Percentiles rank a stretch among this genome's conserved stretches.
Conservation (phyloP, 2,797 vertebrate genomes). For the Erpetoichthys calabaricus region DNA sequence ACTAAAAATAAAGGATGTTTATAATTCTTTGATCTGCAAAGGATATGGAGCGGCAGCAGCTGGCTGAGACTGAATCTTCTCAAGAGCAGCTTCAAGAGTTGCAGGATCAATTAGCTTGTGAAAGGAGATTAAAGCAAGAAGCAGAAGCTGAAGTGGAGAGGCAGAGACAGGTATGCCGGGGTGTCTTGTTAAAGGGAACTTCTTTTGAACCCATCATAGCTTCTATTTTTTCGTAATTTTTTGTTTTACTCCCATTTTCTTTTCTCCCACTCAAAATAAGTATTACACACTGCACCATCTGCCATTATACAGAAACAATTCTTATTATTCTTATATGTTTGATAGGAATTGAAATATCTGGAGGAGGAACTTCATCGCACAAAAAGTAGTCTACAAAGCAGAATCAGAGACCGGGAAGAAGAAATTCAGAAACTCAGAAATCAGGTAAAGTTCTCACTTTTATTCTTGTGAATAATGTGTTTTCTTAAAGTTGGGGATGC, state of each 20-base stretch:
- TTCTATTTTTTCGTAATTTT: no score
- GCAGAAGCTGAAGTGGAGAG: constrained; percentile 76
- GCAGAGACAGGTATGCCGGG: constrained; percentile 66
- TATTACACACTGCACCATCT: constrained; percentile 23
- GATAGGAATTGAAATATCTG: constrained; percentile 74
- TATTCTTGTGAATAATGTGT: constrained; percentile 2
- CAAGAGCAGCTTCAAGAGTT: constrained; percentile 74
- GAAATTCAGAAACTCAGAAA: constrained; percentile 97
- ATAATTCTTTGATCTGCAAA: constrained; percentile 19
- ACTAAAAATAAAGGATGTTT: no score
- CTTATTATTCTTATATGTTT: constrained; percentile 28
- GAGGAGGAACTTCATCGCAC: constrained; percentile 83
- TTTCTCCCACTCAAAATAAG: no score
- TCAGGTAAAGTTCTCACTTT: constrained; percentile 50
- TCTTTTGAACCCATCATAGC: no score
- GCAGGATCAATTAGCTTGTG: constrained; percentile 63
- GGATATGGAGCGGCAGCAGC: constrained; percentile 80
- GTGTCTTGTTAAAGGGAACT: no score
- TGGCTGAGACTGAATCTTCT: constrained; percentile 70
- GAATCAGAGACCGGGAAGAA: constrained; percentile 87
- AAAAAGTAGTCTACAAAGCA: constrained; percentile 75
- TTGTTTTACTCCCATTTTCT: no score
- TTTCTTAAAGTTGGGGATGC: neutral
- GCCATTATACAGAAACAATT: constrained; percentile 31
- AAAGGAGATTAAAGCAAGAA: constrained; percentile 68